These are phyloP conservation scores for Plestiodon gilberti DNA, from an alignment of 2,113 vertebrate species.

Conservation along the genomic window DNA sequence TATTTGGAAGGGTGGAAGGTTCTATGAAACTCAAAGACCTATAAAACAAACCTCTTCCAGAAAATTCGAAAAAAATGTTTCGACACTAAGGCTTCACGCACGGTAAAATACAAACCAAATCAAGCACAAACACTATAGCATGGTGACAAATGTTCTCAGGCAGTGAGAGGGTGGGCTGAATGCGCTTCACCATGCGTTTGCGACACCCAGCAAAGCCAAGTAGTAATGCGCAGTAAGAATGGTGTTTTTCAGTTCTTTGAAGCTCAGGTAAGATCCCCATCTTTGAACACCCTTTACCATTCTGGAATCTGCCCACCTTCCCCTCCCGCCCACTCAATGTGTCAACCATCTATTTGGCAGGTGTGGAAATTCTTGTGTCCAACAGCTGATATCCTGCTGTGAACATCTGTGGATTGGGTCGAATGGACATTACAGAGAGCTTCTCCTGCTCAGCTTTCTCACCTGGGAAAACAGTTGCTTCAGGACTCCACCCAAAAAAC, in stretches of 20 bases:
- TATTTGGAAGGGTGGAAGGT: background rate
- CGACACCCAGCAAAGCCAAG: no score
- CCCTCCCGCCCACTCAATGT: background rate
- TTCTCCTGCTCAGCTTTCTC: background rate
- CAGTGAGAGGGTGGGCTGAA: background rate
- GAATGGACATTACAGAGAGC: background rate
- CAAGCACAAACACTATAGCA: no score
- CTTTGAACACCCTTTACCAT: background rate
- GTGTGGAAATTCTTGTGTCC: background rate
- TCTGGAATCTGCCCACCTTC: background rate
- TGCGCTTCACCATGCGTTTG: no score
- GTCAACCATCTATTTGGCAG: background rate
- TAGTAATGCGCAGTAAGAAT: no score
- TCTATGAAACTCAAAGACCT: background rate
- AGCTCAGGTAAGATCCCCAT: background rate
- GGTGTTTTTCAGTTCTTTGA: background rate
- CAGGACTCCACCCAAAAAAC: background rate
- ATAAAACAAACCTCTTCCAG: background rate
- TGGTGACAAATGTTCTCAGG: background rate
- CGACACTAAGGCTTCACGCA: background rate
- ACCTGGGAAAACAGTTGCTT: background rate
- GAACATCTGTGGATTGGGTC: background rate
- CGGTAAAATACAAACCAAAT: background rate
- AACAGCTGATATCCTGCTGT: background rate
- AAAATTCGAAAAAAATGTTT: background rate